Conservation (phyloP, 2,113 vertebrate species). For the Hiodon alosoides region DNA sequence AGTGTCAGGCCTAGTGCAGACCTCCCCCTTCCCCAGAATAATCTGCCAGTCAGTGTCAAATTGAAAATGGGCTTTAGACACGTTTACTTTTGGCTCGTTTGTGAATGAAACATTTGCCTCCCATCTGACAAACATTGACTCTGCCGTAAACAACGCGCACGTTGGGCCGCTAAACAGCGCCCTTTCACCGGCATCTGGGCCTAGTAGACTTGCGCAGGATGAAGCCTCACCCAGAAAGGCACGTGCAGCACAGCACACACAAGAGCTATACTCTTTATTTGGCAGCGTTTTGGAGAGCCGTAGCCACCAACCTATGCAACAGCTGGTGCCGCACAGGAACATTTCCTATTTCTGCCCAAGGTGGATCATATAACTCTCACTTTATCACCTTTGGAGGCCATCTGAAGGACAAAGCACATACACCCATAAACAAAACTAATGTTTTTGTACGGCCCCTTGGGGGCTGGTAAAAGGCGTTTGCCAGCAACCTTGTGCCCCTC, state of each 20-base stretch:
- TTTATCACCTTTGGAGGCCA: conserved; percentile 88
- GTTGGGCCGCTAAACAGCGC: conserved; percentile 57
- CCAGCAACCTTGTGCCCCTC: conserved; percentile 24
- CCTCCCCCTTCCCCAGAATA: conserved; percentile 29
- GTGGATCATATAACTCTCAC: conserved; percentile 85
- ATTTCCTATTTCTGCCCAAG: conserved; percentile 78
- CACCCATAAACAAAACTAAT: conserved; percentile 73
- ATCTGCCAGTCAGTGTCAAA: conserved; percentile 42
- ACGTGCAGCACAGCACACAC: conserved; percentile 36
- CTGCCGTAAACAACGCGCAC: conserved; percentile 49
- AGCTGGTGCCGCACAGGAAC: conserved; percentile 78
- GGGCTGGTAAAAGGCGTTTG: conserved; percentile 32
- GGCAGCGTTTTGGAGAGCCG: conserved; percentile 60
- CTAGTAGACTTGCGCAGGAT: conserved; percentile 46
- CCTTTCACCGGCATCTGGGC: conserved; percentile 52
- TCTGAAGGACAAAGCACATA: conserved; percentile 81
- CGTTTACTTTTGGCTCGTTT: conserved; percentile 37
- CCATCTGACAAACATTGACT: conserved; percentile 64
- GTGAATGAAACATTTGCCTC: conserved; percentile 34
- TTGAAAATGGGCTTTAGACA: conserved; percentile 35
- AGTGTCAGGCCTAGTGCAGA: conserved; percentile 52
- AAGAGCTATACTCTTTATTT: conserved; percentile 61
- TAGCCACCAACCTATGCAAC: conserved; percentile 65
- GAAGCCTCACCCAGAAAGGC: conserved; percentile 39
- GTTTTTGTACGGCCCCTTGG: conserved; percentile 64